These are phyloP conservation scores for Coregonus clupeaformis DNA, from an alignment of 2,113 vertebrate species.

Conservation along the genomic window DNA sequence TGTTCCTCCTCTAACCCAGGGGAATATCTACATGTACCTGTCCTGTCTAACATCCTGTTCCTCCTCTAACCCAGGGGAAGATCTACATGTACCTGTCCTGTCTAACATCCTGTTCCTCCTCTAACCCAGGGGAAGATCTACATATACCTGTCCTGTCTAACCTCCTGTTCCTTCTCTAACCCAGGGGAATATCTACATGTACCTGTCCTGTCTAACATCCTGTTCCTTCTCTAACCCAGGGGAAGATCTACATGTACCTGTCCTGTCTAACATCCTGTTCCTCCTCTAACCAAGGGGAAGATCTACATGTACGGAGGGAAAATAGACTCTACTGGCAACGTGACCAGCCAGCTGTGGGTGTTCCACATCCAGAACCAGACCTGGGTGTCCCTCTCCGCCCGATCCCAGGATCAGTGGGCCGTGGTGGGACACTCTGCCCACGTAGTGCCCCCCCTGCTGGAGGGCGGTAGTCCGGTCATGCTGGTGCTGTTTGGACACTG, in stretches of 20 bases:
- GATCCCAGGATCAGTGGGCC: conserved; percentile 88
- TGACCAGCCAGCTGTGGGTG: conserved; percentile 91
- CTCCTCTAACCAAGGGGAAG: conserved; percentile 74
- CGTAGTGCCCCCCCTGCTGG: conserved; percentile 71
- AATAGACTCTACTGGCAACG: conserved; percentile 90
- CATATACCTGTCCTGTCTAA: too few species aligned
- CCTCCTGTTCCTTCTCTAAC: too few species aligned
- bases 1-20: not conserved
- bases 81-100: too few species aligned
- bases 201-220: not conserved
- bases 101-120: not conserved
- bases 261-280: not conserved
- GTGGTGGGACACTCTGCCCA: conserved; percentile 96
- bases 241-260: not conserved
- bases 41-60: conserved; percentile 70
- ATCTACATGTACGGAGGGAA: conserved; percentile 98
- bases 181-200: too few species aligned
- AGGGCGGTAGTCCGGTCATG: conserved; percentile 76
- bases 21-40: not conserved
- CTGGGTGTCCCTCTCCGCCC: conserved; percentile 75
- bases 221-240: not conserved
- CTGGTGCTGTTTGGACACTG: conserved; percentile 95
- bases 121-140: not conserved
- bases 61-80: too few species aligned
- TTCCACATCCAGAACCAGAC: conserved; percentile 86